These are phyloP conservation scores for Rhopilema esculentum DNA, from an alignment of 30 jellyfish, hydroid and myxozoan species.

Conservation along the genomic window DNA sequence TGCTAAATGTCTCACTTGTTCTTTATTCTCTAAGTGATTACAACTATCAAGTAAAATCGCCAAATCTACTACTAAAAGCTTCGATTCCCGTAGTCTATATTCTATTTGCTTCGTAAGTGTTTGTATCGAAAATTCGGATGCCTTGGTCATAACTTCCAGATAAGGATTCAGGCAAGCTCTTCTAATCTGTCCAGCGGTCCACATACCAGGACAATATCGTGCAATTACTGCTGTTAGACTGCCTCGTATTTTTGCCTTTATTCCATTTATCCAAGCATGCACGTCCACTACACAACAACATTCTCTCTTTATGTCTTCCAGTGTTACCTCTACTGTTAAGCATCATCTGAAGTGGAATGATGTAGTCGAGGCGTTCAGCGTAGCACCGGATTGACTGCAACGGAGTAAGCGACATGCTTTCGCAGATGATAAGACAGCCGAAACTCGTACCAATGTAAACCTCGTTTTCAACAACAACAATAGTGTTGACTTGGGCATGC, in stretches of 20 bases:
- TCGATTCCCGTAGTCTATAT: too few relatives aligned
- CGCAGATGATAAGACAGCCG: constrained; percentile 88
- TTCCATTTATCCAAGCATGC: constrained; percentile 85
- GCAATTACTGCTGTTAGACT: constrained; percentile 43
- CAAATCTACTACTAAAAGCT: too few relatives aligned
- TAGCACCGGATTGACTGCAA: constrained; percentile 73
- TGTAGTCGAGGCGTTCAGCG: constrained; percentile 76
- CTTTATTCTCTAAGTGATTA: too few relatives aligned
- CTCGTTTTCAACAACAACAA: constrained; percentile 83
- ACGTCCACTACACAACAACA: constrained; percentile 84
- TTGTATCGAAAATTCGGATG: too few relatives aligned
- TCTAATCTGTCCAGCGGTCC: constrained; percentile 61
- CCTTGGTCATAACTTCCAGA: too few relatives aligned
- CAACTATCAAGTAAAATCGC: too few relatives aligned
- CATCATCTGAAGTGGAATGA: constrained; percentile 85
- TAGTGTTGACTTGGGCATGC: constrained; percentile 83
- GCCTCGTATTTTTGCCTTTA: constrained; percentile 55
- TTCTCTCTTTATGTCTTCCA: constrained; percentile 54
- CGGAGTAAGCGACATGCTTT: constrained; percentile 73
- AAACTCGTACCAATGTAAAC: constrained; percentile 93
- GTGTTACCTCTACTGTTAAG: constrained; percentile 59
- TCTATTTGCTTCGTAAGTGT: too few relatives aligned
- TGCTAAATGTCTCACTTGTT: too few relatives aligned
- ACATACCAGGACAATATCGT: constrained; percentile 82
- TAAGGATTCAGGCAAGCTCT: too few relatives aligned